Conservation (phyloP, 2,888 invertebrate species). For the Andrena marginata region DNA sequence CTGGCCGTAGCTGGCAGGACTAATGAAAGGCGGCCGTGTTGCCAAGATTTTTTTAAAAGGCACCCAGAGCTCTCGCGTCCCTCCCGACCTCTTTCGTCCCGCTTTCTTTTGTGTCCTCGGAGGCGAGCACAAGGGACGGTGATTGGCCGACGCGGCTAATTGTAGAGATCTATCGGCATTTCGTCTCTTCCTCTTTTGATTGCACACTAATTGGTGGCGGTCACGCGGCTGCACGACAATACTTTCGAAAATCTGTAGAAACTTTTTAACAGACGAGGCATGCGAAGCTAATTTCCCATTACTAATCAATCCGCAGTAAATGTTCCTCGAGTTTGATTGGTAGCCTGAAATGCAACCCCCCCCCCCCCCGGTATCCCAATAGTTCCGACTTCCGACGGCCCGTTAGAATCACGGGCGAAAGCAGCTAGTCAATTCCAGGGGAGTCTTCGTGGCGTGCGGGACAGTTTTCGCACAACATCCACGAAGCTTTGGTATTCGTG, state of each 20-base stretch:
- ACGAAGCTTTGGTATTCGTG: constrained; percentile 36
- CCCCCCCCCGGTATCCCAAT: neutral
- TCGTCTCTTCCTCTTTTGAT: constrained; percentile 63
- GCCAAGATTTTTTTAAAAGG: constrained; percentile 77
- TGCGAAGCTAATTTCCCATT: too few relatives aligned
- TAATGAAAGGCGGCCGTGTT: constrained; percentile 77
- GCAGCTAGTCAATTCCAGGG: constrained; percentile 16
- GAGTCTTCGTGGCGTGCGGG: constrained; percentile 6
- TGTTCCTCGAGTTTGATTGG: neutral
- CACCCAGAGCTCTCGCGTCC: constrained; percentile 45
- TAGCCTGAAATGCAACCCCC: constrained; percentile 4
- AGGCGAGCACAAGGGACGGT: constrained; percentile 74
- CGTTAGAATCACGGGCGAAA: constrained; percentile 37
- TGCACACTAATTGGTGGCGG: constrained; percentile 57
- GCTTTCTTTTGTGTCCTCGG: constrained; percentile 70
- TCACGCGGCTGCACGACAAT: constrained; percentile 1
- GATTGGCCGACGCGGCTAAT: constrained; percentile 79
- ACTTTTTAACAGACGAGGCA: neutral
- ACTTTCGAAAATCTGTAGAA: neutral
- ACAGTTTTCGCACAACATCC: constrained; percentile 25
- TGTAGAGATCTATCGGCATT: constrained; percentile 65
- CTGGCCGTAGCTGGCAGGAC: constrained; percentile 67
- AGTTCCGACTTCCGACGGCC: constrained; percentile 30
- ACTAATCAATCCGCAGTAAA: neutral
- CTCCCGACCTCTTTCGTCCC: constrained; percentile 61